Base-by-base conservation (phyloP, 1,140 invertebrate species). In the Plectrocnemia conspersa region DNA sequence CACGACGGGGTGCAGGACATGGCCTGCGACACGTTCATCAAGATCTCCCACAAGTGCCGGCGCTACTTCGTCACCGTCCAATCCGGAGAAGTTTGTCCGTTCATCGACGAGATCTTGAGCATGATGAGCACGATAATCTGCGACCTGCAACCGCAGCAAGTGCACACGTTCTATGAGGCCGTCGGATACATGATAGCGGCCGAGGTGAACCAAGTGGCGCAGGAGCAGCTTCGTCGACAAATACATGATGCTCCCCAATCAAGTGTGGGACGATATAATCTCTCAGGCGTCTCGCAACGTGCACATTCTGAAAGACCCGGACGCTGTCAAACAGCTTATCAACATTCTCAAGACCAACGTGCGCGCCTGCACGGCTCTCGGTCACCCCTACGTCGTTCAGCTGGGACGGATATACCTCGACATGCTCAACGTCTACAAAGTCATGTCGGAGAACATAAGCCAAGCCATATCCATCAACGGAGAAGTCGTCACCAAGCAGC, bases 21-120 rank as follows among this genome's bases (percentile, higher is more conserved):
- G 97, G 97, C 97, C 48, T 99, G 97, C 79, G 97, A 99, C 78
- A 99, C 97, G 18, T 99, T 99, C 71, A 99, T 99, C 62, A 99
- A 99, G 76, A 99, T 99, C 68, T 94, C 97, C n/a, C 81, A 96
- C 59, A 99, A 99, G 74, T 99, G 97, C 76, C 81, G 93, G 50
- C 80, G 94, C 59, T 96, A 99, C 77, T 99, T 99, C 82, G 95
- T 99, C 24, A 86, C 91, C 59, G 83, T 93, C 41, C 97, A 99
- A 79, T 84, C 93, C 42, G 95, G 96, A 19, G 97, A 99, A 79
- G 82, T 88, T 10, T 86, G 91, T 77, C 96, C 97, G 53, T 99
- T 99, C 70, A 97, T 99, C 71, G 95, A 99, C 68, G 97, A 99
- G 80, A 99, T 99, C 64, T 77, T 99, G 49, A 83, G 84, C 66